Evolutionary conservation across 2,797 vertebrate genomes (phyloP), one percentile per base, ranked within the genome.

Genomic region (Sandelia bainsii): DNA sequence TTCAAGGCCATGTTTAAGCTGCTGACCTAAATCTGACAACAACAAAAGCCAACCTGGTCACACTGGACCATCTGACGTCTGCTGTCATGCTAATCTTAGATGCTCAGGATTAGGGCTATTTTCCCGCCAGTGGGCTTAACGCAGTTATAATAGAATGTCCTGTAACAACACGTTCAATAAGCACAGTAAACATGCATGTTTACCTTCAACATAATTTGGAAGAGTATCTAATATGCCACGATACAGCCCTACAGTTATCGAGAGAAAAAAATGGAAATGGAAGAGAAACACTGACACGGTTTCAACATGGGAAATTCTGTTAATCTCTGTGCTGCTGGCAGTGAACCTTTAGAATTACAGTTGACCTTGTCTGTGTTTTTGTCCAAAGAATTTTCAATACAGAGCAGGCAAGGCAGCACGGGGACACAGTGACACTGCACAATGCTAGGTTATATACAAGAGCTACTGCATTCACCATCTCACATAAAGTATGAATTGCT

Each of bases 11-110:
- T 77, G 71, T 87, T 63, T 87, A 89, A 93, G 85, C 83, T 72
- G 84, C 9, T 93, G 93, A 94, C 93, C 94, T 88, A 90, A 88
- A 93, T 94, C 85, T 90, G 89, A 90, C 76, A 80, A 90, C 79
- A 88, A 92, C 89, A 92, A 90, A 93, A 85, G 90, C 86, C 90
- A 91, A 90, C 87, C 88, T 88, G 87, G 91, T 87, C 88, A 82
- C 85, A 85, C 79, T 74, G 84, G 88, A 82, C 91, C 93, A 93
- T 92, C 92, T 92, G 92, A 94, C 90, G 87, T 93, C 92, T 93
- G 87, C 74, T 83, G 77, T 88, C 84, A 79, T 82, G 79, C 88
- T 93, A 92, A 93, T 93, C 92, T 93, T 90, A 92, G 91, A 89
- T 86, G 85, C 80, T 71, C 75, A 39, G 93, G 93, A 94, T 94